These are phyloP conservation scores for Eilema depressum DNA, from an alignment of 2,888 invertebrate genomes.

Conservation along the genomic window DNA sequence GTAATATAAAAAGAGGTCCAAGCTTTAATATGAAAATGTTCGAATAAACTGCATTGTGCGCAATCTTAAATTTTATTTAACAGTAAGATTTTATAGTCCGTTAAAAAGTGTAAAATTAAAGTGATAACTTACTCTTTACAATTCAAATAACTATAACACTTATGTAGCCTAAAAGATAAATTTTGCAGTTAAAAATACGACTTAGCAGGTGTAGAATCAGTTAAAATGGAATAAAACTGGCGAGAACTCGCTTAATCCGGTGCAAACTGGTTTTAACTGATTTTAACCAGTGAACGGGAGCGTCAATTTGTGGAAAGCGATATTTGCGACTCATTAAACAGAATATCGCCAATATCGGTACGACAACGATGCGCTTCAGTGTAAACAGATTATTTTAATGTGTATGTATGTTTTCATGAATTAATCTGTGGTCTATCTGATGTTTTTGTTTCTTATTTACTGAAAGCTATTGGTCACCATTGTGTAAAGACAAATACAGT, in stretches of 20 bases:
- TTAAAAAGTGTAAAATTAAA: not conserved
- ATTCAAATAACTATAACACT: not conserved
- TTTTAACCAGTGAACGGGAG: slow-evolving; percentile 46
- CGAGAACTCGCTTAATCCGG: slow-evolving; percentile 32
- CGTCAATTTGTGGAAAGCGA: slow-evolving; percentile 40
- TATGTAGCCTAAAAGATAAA: not conserved
- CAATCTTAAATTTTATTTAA: not conserved
- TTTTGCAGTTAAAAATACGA: not conserved
- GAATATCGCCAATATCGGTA: slow-evolving; percentile 30
- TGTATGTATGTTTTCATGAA: not conserved
- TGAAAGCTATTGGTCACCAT: not conserved
- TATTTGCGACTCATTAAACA: slow-evolving; percentile 46
- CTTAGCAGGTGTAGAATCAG: slow-evolving; percentile 40
- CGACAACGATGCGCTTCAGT: slow-evolving; percentile 9
- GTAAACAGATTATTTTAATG: slow-evolving; percentile 15
- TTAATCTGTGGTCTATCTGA: not conserved
- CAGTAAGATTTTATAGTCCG: not conserved
- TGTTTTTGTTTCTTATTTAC: not conserved
- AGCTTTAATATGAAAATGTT: too few species aligned
- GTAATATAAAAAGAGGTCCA: too few species aligned
- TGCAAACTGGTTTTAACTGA: slow-evolving; percentile 44
- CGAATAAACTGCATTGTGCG: too few species aligned
- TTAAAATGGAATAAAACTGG: slow-evolving; percentile 40
- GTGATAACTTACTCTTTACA: not conserved
- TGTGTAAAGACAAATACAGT: not conserved